A percentile compares a stretch with the other conserved stretches of the same genome.
Conservation (phyloP, 1,140 invertebrate genomes). For the Nixonia krombeini region DNA sequence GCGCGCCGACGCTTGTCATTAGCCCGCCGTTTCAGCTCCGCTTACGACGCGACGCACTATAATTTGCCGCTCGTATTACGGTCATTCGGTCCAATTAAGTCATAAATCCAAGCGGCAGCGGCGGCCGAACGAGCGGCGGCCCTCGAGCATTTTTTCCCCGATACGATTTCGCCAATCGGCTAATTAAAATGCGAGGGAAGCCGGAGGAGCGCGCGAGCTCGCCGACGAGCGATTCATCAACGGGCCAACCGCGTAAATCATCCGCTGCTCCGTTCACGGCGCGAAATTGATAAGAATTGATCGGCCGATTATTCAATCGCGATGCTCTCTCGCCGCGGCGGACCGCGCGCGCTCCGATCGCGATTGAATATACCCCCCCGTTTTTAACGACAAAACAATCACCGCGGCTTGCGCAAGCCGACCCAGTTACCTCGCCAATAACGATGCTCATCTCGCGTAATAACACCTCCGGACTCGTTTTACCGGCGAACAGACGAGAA, state of each 20-base stretch:
- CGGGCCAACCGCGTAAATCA: too few species aligned
- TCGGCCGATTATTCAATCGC: too few species aligned
- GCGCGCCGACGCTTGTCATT: slow-evolving; percentile 19
- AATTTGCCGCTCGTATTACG: slow-evolving; percentile 39
- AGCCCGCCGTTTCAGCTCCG: slow-evolving; percentile 11
- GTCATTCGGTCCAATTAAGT: slow-evolving; percentile 42
- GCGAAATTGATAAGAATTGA: too few species aligned
- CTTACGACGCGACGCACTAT: slow-evolving; percentile 26
- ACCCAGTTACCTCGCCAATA: slow-evolving; percentile 3
- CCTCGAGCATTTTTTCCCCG: neutral
- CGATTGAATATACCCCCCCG: too few species aligned
- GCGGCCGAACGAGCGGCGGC: neutral
- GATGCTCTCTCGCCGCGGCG: too few species aligned
- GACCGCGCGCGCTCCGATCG: too few species aligned
- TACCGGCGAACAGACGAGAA: slow-evolving; percentile 4
- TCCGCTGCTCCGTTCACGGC: too few species aligned
- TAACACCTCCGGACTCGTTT: slow-evolving; percentile 15
- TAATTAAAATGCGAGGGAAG: too few species aligned
- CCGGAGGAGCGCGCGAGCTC: too few species aligned
- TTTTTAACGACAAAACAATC: too few species aligned
- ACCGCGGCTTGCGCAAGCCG: too few species aligned
- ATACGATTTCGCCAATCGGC: neutral
- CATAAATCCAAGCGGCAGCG: slow-evolving; percentile 29
- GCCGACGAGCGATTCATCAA: too few species aligned
- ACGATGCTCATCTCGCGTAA: slow-evolving; percentile 30